Evolutionary conservation across 2,888 invertebrate genomes (phyloP), one percentile per base, ranked within the genome.

Genomic region (Acronicta alni): DNA sequence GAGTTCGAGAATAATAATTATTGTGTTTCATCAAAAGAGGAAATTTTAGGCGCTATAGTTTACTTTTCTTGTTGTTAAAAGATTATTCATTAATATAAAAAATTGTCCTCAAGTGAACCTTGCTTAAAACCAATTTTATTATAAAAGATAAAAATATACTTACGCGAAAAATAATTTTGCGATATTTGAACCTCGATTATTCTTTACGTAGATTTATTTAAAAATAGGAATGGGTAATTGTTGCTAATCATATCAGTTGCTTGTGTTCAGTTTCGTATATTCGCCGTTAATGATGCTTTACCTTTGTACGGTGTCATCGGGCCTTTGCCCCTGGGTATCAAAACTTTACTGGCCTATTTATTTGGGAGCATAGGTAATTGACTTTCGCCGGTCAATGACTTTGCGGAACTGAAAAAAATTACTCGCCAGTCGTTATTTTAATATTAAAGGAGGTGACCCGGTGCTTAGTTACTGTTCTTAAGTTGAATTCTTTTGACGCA

Each of bases 331-430:
- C 51, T 56, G 75, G 67, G 75, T 64, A 71, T 69, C 56, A 66
- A 61, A 66, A 70, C 67, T 70, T 58, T 53, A 46, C 49, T 81
- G 77, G 6, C 74, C 75, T 65, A 80, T 52, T 72, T 80, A 69
- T 65, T 39, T 20, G 37, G 52, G n/a, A 53, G 43, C 55, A 56
- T 72, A 76, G 80, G 77, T 77, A 77, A 70, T 47, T 63, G 75
- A 75, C 79, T 66, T 60, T 45, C 57, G 51, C 16, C 59, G 82
- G 76, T 64, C 82, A 68, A 69, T 59, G 79, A 71, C 77, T 38
- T 58, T 53, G 15, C 3, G 23, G 37, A 55, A 56, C 7, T 49
- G 18, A 56, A 52, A 56, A 44, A 39, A 14, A 37, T 23, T 30
- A 39, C 18, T 37, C 6, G 9, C 3, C 30, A 10, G 16, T 56